Evolutionary conservation across 2,797 vertebrate genomes (phyloP).

Genomic region (Crenuchus spilurus): DNA sequence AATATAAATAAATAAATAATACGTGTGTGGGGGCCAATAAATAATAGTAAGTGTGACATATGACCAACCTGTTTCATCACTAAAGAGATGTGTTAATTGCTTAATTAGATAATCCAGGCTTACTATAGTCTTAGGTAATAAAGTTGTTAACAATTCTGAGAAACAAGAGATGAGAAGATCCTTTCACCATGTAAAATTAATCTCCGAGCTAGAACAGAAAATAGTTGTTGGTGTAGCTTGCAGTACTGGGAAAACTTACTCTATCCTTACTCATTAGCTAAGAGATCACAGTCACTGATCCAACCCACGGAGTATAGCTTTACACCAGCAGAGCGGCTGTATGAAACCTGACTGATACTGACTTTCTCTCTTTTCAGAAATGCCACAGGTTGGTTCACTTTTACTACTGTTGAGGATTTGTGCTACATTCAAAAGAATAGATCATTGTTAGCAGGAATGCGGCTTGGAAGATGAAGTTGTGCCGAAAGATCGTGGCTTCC

Average conservation of each 20-base stretch:
- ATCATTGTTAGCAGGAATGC: constrained; percentile 41
- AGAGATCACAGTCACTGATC: constrained; percentile 13
- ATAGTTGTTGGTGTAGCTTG: background rate
- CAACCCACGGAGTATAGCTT: constrained; percentile 22
- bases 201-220: constrained; percentile 8
- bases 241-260: constrained; percentile 36
- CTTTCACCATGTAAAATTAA: constrained; percentile 8
- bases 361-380: background rate
- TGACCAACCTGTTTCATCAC: too few species aligned
- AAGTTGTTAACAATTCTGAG: background rate
- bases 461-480: constrained; percentile 38
- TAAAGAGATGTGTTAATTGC: too few species aligned
- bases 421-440: constrained; percentile 26
- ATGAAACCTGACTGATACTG: background rate
- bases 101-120: background rate
- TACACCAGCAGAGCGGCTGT: background rate
- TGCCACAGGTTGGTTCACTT: constrained; percentile 9
- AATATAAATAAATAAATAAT: too few species aligned
- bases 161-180: constrained; percentile 19
- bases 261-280: constrained; percentile 42
- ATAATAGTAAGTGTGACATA: too few species aligned
- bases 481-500: constrained; percentile 30
- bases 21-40: too few species aligned
- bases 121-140: constrained; percentile 8
- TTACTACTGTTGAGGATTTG: constrained; percentile 13